Evolutionary conservation across 2,888 invertebrate genomes (phyloP), one percentile per base, ranked within the genome.

Genomic region (Polia nebulosa): DNA sequence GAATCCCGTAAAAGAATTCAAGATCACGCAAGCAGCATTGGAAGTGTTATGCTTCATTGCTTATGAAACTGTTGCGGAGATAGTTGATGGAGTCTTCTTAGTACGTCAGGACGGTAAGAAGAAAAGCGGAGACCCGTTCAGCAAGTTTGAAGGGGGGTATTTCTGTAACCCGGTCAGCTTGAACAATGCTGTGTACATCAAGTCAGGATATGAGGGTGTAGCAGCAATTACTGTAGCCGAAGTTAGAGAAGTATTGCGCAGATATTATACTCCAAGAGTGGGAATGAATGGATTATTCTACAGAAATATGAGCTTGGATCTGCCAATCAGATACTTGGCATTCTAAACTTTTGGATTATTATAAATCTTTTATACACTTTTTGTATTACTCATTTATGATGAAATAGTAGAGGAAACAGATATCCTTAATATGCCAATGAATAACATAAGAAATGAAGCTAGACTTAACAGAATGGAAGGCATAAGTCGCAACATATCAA

Each of bases 21-120:
- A 96, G 51, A 96, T 98, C 57, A 94, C 96, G 0, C 92, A 94
- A 22, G 94, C 96, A 57, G 98, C 98, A 0, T 94, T 98, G 83
- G 98, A 98, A 87, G 97, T 99, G 4, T 91, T 99, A 74, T 97
- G 97, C 55, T 99, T 98, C 88, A 95, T 99, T 79, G 98, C 98
- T 0, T 98, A 98, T 89, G 99, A 99, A 94, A 98, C 98, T 0
- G 97, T 99, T 9, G 99, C 99, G 0, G 98, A 98, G 89, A 97
- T 99, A 67, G 97, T 98, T 2, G 99, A 99, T 92, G 97, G 97
- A 82, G 97, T 98, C 0, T 97, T 99, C 74, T 89, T 99, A 56
- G 97, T 98, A 2, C 96, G 98, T 52, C 97, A 98, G 85, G 98
- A 98, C 89, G 96, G 96, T 47, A 97, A 96, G 75, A 97, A 97